Evolutionary conservation across 1,140 invertebrate genomes (phyloP).

Genomic region (Heterodera carotae): DNA sequence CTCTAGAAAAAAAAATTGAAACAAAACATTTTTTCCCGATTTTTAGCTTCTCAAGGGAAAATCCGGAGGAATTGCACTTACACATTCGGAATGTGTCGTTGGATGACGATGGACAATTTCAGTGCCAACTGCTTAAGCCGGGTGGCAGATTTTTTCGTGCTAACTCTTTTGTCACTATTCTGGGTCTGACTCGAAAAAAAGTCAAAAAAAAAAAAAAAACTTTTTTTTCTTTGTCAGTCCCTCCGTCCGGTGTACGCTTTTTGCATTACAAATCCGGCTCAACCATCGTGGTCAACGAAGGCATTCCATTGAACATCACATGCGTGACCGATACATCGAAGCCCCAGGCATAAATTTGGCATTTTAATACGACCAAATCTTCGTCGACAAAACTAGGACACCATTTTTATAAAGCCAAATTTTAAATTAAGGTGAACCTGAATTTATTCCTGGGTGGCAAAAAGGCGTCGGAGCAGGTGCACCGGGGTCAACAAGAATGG

Average conservation of each 20-base stretch:
- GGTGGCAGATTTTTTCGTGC: constrained; percentile 35
- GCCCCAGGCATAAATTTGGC: constrained; percentile 25
- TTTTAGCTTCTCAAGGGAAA: constrained; percentile 42
- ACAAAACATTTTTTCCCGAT: background rate
- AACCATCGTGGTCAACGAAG: constrained; percentile 46
- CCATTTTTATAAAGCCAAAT: background rate
- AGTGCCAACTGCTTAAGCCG: constrained; percentile 48
- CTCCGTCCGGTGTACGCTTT: constrained; percentile 47
- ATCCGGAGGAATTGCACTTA: constrained; percentile 45
- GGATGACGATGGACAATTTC: constrained; percentile 49
- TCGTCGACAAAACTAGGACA: too few relatives aligned
- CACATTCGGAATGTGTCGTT: constrained; percentile 47
- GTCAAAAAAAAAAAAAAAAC: too few relatives aligned
- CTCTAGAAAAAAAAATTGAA: too few relatives aligned
- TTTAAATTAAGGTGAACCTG: constrained; percentile 25
- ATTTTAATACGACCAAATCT: too few relatives aligned
- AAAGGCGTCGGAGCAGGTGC: constrained; percentile 39
- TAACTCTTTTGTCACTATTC: constrained; percentile 44
- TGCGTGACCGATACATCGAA: constrained; percentile 43
- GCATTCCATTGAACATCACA: constrained; percentile 47
- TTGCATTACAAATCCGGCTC: constrained; percentile 43
- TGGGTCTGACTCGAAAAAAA: constrained; percentile 44
- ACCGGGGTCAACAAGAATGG: constrained; percentile 33
- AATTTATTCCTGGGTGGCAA: constrained; percentile 53
- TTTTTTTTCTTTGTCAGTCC: constrained; percentile 42